These are phyloP conservation scores for Ostrea denselamellosa DNA, from an alignment of 1,140 invertebrate genomes.

Conservation along the genomic window DNA sequence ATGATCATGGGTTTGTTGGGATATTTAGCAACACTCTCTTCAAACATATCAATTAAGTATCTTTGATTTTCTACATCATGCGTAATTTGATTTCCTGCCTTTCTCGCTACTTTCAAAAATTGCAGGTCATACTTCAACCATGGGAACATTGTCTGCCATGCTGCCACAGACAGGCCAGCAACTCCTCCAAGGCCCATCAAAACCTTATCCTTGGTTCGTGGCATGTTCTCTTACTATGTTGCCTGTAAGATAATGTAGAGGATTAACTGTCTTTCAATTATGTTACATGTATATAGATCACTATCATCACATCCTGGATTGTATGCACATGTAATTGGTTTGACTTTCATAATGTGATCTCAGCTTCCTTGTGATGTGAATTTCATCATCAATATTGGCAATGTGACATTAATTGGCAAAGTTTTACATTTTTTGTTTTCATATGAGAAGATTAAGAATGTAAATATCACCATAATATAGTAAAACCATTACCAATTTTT, in stretches of 20 bases:
- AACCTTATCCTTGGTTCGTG: conserved; percentile 34
- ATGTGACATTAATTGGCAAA: too few relatives aligned
- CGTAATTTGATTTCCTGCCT: not conserved
- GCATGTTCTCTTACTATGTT: not conserved
- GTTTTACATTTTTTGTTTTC: too few relatives aligned
- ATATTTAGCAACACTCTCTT: conserved; percentile 57
- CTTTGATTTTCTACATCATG: conserved; percentile 44
- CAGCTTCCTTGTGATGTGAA: too few relatives aligned
- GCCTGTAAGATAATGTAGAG: not conserved
- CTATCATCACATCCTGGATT: too few relatives aligned
- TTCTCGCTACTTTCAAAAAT: conserved; percentile 51
- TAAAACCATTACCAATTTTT: too few relatives aligned
- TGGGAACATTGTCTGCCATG: conserved; percentile 61
- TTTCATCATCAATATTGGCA: too few relatives aligned
- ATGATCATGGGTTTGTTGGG: conserved; percentile 66
- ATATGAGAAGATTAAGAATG: too few relatives aligned
- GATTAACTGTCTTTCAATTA: too few relatives aligned
- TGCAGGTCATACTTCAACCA: conserved; percentile 63
- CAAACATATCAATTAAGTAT: conserved; percentile 69
- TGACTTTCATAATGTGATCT: too few relatives aligned
- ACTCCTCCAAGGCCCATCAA: conserved; percentile 38
- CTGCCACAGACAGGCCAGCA: conserved; percentile 38
- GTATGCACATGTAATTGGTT: too few relatives aligned
- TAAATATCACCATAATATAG: too few relatives aligned
- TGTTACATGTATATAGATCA: too few relatives aligned